phyloP scores from a whole-genome alignment of 2,888 invertebrate species.

The Phalangium opilio region DNA sequence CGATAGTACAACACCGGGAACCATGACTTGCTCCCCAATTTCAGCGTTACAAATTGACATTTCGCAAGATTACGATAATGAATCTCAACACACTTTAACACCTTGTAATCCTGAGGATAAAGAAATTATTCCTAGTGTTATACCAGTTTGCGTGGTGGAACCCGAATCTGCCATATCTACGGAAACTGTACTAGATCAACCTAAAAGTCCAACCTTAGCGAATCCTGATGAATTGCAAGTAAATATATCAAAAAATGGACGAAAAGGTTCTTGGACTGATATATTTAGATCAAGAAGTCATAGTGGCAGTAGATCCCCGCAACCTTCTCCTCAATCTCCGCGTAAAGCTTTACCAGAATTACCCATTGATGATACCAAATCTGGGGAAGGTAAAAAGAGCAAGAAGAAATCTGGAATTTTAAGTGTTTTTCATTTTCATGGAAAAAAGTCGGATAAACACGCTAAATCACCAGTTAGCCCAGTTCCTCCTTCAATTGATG shows the following conservation, averaged over 20 bases:
- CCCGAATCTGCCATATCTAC: slow-evolving; percentile 1
- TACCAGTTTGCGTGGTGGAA: slow-evolving; percentile 10
- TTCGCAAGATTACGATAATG: slow-evolving; percentile 7
- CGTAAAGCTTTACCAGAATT: not conserved
- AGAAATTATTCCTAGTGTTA: slow-evolving; percentile 6
- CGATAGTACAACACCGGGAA: slow-evolving; percentile 10
- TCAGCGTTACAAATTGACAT: slow-evolving; percentile 12
- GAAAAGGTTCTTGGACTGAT: slow-evolving; percentile 22
- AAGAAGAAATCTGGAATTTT: slow-evolving; percentile 17
- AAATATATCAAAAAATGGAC: not conserved
- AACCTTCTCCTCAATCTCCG: slow-evolving; percentile 5
- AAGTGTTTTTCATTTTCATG: slow-evolving; percentile 13
- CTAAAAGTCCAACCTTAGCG: slow-evolving; percentile 13
- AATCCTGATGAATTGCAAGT: not conserved
- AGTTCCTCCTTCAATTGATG: not conserved
- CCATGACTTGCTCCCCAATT: slow-evolving; percentile 13
- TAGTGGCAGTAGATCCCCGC: slow-evolving; percentile 10
- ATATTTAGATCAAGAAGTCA: slow-evolving; percentile 15
- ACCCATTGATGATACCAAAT: slow-evolving; percentile 1
- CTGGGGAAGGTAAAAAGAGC: slow-evolving; percentile 4
- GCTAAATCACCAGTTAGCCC: no score
- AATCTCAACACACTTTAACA: slow-evolving; percentile 15
- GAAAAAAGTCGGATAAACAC: slow-evolving; percentile 7
- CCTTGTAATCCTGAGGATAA: slow-evolving; percentile 9
- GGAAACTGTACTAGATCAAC: slow-evolving; percentile 2